Conservation (phyloP, 2,113 vertebrate genomes). For the Otolemur garnettii region DNA sequence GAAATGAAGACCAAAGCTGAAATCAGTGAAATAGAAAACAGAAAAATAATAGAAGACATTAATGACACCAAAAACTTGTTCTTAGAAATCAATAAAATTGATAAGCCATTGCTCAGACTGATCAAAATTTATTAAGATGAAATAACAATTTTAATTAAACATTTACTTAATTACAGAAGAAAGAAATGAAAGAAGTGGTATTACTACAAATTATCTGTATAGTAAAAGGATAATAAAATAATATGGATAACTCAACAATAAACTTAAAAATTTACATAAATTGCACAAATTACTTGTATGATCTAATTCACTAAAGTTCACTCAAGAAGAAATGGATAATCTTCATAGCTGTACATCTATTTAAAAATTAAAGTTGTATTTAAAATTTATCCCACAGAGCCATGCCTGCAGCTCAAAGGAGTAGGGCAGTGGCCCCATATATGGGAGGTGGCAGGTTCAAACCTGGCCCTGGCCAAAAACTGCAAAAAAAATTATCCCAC, state of each 20-base stretch:
- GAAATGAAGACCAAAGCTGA: background rate
- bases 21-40: background rate
- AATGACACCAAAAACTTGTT: background rate
- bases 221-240: background rate
- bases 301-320: background rate
- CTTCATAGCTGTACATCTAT: background rate
- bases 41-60: background rate
- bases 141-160: background rate
- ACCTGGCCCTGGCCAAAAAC: no score
- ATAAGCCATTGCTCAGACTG: background rate
- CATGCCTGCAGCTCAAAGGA: no score
- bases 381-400: no score
- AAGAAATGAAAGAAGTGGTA: background rate
- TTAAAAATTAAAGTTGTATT: no score
- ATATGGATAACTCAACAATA: background rate
- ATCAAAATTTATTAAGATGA: slow-evolving; percentile 35
- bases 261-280: slow-evolving; percentile 24
- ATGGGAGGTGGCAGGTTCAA: no score
- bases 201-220: background rate
- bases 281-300: background rate
- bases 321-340: background rate
- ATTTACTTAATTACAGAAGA: background rate
- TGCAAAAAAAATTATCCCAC: background rate
- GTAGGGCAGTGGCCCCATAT: no score
- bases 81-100: background rate